Evolutionary conservation across 2,113 vertebrate species (phyloP).

Genomic region (Lepus americanus): DNA sequence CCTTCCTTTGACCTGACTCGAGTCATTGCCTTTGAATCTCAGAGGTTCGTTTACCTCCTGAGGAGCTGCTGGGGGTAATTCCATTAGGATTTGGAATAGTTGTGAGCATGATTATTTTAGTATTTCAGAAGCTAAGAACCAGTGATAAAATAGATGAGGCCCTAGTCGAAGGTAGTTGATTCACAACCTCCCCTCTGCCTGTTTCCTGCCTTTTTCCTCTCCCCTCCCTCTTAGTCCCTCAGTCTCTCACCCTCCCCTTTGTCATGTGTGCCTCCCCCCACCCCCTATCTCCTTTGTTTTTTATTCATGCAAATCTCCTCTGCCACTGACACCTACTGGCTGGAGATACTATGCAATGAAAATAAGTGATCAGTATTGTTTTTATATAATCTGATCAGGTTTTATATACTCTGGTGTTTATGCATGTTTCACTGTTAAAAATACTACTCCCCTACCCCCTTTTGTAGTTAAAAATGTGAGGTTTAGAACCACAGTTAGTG

Average conservation of each 20-base stretch:
- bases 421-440: constrained; percentile 1
- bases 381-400: not conserved
- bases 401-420: constrained; percentile 31
- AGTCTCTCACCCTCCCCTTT: not conserved
- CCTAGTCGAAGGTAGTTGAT: not conserved
- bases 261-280: too few relatives aligned
- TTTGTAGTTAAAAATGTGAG: not conserved
- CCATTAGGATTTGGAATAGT: not conserved
- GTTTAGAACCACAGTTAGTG: constrained; percentile 3
- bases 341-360: constrained; percentile 8
- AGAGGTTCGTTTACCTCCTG: not conserved
- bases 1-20: not conserved
- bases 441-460: not conserved
- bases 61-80: not conserved
- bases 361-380: not conserved
- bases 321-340: not conserved
- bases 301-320: not conserved
- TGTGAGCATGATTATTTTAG: not conserved
- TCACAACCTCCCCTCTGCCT: not conserved
- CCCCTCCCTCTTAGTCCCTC: not conserved
- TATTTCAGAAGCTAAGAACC: not conserved
- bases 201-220: not conserved
- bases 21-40: not conserved
- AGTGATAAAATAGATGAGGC: not conserved
- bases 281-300: not conserved